Evolutionary conservation across 1,140 invertebrate species (phyloP), one percentile per base, ranked within the genome.

Genomic region (Alviniconcha marisindica): DNA sequence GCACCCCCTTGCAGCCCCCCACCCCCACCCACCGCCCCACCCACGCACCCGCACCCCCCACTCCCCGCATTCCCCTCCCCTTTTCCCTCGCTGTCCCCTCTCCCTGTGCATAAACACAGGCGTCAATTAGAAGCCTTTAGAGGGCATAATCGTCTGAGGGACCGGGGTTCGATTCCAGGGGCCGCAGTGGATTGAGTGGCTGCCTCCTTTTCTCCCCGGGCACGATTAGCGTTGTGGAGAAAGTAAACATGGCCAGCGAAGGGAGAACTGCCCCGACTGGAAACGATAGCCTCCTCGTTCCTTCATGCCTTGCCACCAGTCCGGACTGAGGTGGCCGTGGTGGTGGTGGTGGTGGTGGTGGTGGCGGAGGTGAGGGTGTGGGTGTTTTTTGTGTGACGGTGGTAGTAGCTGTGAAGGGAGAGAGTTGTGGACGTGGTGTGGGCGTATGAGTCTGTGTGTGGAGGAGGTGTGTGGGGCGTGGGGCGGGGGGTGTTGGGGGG

Each of bases 121-220:
- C 73, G 73, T 38, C 73, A 76, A 76, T 76, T 76, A 76, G 42
- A 38, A 38, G 42, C 73, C 73, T 44, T 76, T 76, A 44, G 40
- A 76, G 31, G 42, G 73, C 36, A 40, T 76, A 76, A 76, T 76
- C 73, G 73, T 40, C 73, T 40, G 3, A 28, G 36, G 73, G 73
- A 76, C n/a, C 24, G 42, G 73, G 73, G 73, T 76, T 76, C 73
- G 73, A 76, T 76, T 76, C 73, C 73, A 44, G 36, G 24, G 40
- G 73, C 12, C 21, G 21, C 15, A 18, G n/a, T 76, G 31, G n/a
- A 24, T 42, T 76, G 42, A 76, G 73, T 44, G 73, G 73, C 14
- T 36, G 18, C 38, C 73, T 38, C 73, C 21, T 12, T 63, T 7
- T 63, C 7, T 5, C 28, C 60, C 60, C 21, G 40, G 44, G 73